Evolutionary conservation across 2,113 vertebrate species (phyloP).

Genomic region (Zosterops hypoxanthus): DNA sequence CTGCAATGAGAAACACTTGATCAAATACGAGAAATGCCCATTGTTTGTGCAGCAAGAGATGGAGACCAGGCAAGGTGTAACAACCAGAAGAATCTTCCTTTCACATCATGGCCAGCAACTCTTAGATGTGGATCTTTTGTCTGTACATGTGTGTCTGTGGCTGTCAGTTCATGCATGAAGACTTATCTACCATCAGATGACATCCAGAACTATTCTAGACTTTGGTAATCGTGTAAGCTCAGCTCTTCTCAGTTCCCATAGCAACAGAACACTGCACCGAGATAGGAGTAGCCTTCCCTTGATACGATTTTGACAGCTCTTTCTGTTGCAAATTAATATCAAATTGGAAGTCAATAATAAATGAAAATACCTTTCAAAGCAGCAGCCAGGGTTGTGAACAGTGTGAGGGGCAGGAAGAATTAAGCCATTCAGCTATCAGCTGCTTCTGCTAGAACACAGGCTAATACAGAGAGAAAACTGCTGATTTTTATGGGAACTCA

Average conservation of each 20-base stretch:
- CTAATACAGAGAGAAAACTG: not conserved
- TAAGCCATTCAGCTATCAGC: not conserved
- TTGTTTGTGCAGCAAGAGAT: not conserved
- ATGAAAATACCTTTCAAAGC: constrained; percentile 5
- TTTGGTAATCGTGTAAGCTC: not conserved
- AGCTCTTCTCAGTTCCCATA: constrained; percentile 22
- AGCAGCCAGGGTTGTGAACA: not conserved
- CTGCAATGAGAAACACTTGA: not conserved
- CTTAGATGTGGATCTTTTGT: not conserved
- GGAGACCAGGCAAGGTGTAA: not conserved
- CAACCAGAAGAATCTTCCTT: not conserved
- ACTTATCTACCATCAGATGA: not conserved
- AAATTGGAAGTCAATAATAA: constrained; percentile 54
- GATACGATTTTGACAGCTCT: constrained; percentile 30
- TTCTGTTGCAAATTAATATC: constrained; percentile 48
- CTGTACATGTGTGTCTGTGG: not conserved
- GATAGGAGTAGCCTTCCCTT: not conserved
- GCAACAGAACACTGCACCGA: not conserved
- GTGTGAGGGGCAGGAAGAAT: not conserved
- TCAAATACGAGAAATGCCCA: not conserved
- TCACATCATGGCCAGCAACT: not conserved
- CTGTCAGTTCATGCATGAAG: too few relatives aligned
- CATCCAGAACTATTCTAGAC: not conserved
- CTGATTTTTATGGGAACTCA: not conserved
- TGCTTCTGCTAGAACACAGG: not conserved